Base-by-base conservation (phyloP, 2,113 vertebrate genomes). In the Bubo bubo region DNA sequence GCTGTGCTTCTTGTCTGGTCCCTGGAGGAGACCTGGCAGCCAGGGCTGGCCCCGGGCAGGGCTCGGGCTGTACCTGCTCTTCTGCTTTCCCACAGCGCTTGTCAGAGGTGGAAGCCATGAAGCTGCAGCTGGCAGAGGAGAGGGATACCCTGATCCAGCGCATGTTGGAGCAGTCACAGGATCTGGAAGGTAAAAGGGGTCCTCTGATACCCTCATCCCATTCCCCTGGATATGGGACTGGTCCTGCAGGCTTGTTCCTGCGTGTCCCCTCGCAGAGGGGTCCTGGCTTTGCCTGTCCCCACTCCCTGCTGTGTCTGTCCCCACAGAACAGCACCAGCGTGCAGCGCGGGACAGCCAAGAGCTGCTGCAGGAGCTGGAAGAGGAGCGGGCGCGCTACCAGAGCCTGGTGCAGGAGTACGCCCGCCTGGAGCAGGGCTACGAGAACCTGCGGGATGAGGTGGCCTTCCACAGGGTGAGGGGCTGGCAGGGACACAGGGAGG, bases 381-480 rank as follows among this genome's bases (percentile, higher is more conserved):
- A 98, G 84, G 80, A 95, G 74, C 93, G 92, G 86, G 95, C 97
- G 1, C 97, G 97, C 73, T 98, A 97, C 91, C 98, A 98, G 97
- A 97, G 97, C 59, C 98, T 98, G 90, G 96, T 98, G 97, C 98
- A 97, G 87, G 98, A 99, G 20, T 98, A 97, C 20, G 89, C 97
- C 45, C 96, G 96, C n/a, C 97, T 98, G 95, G 98, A 99, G 97
- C 98, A 98, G 95, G 97, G 98, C 98, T 98, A 97, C 0, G 98
- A 98, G 95, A 98, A 98, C 96, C 97, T 98, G 74, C 64, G 72
- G 55, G 98, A 98, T 10, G 98, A 99, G 97, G 97, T 96, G 94
- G 91, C 97, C 64, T 97, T 98, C 63, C 90, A 97, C 14, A 98
- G 98, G 98, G 98, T 98, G 87, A 81, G 76, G 12, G 27, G 16